Conservation (phyloP, 2,113 vertebrate genomes). For the Nanorana parkeri region DNA sequence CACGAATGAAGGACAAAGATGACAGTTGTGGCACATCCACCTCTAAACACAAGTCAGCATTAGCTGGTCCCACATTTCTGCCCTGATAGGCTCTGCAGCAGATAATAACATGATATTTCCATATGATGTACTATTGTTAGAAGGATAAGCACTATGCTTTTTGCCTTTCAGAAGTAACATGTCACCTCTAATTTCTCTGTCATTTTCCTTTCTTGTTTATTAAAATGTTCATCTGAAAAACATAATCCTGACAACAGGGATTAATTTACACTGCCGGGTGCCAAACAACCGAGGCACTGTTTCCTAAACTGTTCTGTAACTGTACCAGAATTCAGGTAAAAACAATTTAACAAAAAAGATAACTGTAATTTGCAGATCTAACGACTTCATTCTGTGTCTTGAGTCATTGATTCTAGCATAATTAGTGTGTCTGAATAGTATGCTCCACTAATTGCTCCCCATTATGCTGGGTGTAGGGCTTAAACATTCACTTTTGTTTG, state of each 20-base stretch:
- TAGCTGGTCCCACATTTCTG: no score
- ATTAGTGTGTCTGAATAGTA: constrained; percentile 8
- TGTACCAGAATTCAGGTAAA: neutral
- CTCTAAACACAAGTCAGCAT: no score
- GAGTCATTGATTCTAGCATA: neutral
- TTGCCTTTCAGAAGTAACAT: neutral
- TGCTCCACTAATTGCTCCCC: neutral
- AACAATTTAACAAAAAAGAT: neutral
- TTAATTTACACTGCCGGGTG: neutral
- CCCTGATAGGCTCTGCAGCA: no score
- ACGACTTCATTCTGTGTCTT: neutral
- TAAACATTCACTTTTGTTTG: constrained; percentile 3
- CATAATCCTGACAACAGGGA: neutral
- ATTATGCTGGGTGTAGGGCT: neutral
- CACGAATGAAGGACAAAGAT: no score
- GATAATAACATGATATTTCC: neutral
- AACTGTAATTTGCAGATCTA: constrained; percentile 5
- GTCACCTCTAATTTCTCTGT: neutral
- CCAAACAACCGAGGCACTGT: neutral
- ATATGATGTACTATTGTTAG: neutral
- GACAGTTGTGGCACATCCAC: no score
- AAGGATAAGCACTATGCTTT: neutral
- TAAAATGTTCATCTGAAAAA: neutral
- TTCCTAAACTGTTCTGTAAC: neutral
- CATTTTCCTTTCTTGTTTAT: neutral